A percentile compares a stretch with the other conserved stretches of the same genome.
Conservation (phyloP, 2,888 invertebrate species). For the Scaptodrosophila latifasciaeformis region DNA sequence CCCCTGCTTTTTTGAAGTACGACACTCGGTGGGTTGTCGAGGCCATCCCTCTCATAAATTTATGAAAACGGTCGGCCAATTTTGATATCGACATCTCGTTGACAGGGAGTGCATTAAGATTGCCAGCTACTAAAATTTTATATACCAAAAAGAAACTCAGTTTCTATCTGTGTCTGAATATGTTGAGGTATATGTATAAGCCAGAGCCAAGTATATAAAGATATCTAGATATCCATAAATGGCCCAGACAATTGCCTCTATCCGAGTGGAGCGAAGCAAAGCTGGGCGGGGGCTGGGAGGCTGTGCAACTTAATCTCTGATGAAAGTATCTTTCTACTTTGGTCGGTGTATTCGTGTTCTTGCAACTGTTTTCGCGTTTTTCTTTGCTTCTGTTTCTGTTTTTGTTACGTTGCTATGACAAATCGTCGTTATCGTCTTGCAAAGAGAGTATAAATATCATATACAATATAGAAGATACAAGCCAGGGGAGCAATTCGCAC, state of each 20-base stretch:
- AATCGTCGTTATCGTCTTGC: conserved; percentile 57
- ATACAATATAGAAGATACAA: conserved; percentile 18
- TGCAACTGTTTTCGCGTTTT: background rate
- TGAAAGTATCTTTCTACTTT: background rate
- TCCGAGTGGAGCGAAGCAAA: conserved; percentile 9
- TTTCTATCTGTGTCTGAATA: too few species aligned
- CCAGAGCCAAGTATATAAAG: conserved; percentile 2
- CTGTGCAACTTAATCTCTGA: conserved; percentile 54
- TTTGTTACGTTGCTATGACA: conserved; percentile 45
- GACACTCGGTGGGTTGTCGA: too few species aligned
- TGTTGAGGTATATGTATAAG: too few species aligned
- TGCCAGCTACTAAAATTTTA: conserved; percentile 55
- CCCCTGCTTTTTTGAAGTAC: too few species aligned
- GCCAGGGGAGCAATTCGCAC: conserved; percentile 59
- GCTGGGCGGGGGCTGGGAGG: conserved; percentile 19
- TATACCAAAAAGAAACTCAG: too few species aligned
- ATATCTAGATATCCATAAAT: conserved; percentile 33
- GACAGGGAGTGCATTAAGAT: conserved; percentile 6
- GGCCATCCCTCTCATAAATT: too few species aligned
- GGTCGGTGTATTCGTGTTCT: background rate
- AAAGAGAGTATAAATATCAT: conserved; percentile 33
- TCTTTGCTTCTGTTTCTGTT: too few species aligned
- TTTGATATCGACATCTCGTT: too few species aligned
- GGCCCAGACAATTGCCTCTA: conserved; percentile 33
- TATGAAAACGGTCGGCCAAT: too few species aligned